Evolutionary conservation across 1,140 invertebrate species (phyloP), one percentile per base, ranked within the genome.

Genomic region (Cyclargus thomasi): DNA sequence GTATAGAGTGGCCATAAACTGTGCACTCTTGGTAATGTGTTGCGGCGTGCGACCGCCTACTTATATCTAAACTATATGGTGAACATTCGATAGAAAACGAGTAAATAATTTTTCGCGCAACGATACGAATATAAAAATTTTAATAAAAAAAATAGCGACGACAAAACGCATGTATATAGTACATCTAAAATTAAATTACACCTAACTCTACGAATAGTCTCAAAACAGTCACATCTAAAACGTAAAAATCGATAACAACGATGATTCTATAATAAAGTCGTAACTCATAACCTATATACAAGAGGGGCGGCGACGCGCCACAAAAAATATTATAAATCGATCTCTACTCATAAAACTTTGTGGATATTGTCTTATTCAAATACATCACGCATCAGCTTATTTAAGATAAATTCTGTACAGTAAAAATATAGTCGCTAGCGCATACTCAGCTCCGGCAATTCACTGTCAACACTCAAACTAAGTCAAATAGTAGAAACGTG

Each of bases 211-310:
- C 71, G 70, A 79, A 74, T 77, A 76, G 76, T 71, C 68, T 74
- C 67, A 83, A 82, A 85, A 82, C 76, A 66, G 72, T 79, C 78
- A 82, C 76, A 79, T 85, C 77, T 81, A 86, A 84, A 85, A 81
- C 77, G 78, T 81, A 79, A 81, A 82, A 81, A 80, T 74, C 70
- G 79, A 81, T 82, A 84, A 86, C 79, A 88, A 86, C 79, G 80
- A 81, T 81, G 78, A 84, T 81, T 59, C 64, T 55, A 65, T 67
- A 62, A 35, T 55, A 67, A 47, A 67, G 74, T 73, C 68, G 64
- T 72, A 67, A 35, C 57, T 73, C 68, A 57, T 72, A 67, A 35
- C 57, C 18, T 36, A 57, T 65, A 71, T 72, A 53, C 68, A 69
- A 64, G 59, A 64, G 29, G 21, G 57, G 67, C 72, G 75, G 57